Conservation (phyloP, 2,888 invertebrate species). For the Rhamnusium bicolor region DNA sequence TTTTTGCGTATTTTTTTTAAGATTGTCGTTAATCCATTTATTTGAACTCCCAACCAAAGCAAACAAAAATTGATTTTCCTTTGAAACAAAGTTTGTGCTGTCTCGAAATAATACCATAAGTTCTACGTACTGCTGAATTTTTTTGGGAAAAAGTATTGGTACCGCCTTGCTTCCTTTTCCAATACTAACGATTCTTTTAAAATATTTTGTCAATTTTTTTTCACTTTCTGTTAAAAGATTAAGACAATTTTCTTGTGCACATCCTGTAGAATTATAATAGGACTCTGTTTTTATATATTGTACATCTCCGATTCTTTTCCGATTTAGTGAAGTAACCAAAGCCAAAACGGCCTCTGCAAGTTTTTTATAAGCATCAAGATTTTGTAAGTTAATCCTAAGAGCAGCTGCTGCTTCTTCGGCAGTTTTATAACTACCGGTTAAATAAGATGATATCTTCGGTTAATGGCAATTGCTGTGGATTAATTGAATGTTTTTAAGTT, state of each 20-base stretch:
- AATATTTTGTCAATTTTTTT: constrained; percentile 45
- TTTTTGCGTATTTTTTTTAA: no score
- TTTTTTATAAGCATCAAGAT: constrained; percentile 40
- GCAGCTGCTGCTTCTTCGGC: no score
- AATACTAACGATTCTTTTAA: constrained; percentile 39
- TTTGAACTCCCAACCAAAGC: constrained; percentile 43
- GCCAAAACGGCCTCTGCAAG: constrained; percentile 46
- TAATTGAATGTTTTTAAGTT: constrained; percentile 38
- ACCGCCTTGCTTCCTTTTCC: constrained; percentile 45
- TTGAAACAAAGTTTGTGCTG: constrained; percentile 39
- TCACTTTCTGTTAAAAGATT: constrained; percentile 43
- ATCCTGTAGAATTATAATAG: constrained; percentile 9
- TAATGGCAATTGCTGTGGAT: no score
- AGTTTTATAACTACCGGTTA: no score
- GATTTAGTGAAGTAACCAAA: constrained; percentile 47
- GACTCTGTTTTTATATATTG: constrained; percentile 50
- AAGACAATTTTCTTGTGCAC: not conserved
- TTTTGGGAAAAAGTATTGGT: constrained; percentile 39
- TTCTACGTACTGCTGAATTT: constrained; percentile 39
- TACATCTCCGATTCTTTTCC: constrained; percentile 52
- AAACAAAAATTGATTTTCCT: constrained; percentile 51
- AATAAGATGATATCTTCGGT: no score
- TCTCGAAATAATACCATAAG: constrained; percentile 26
- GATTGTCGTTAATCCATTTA: not conserved
- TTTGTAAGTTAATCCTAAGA: constrained; percentile 16